phyloP scores from a whole-genome alignment of 2,113 vertebrate genomes.

The Aptenodytes forsteri region DNA sequence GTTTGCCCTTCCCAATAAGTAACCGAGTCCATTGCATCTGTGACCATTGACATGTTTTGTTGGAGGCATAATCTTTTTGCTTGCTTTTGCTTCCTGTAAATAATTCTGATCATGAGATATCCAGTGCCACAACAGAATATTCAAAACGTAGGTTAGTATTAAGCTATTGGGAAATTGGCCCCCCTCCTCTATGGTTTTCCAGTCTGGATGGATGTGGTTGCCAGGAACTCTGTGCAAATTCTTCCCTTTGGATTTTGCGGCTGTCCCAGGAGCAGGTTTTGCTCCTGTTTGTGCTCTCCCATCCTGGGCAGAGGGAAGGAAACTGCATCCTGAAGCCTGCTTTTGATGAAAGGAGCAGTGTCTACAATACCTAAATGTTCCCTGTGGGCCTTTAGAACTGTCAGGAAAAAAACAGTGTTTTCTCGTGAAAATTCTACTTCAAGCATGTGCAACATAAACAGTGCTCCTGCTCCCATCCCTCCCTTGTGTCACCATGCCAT shows the following conservation, averaged over 20 bases:
- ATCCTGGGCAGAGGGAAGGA: not conserved
- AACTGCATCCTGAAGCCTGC: not conserved
- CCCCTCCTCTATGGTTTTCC: not conserved
- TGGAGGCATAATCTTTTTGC: not conserved
- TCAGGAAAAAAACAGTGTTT: not conserved
- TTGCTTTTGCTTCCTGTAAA: not conserved
- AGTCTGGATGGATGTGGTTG: not conserved
- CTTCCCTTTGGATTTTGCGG: not conserved
- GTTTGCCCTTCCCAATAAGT: not conserved
- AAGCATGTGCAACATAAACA: not conserved
- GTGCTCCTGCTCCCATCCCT: not conserved
- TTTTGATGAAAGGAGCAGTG: not conserved
- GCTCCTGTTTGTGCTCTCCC: not conserved
- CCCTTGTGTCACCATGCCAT: not conserved
- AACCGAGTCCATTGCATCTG: not conserved
- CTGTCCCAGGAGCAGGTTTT: not conserved
- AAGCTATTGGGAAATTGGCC: not conserved
- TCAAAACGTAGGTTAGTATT: not conserved
- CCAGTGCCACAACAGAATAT: not conserved
- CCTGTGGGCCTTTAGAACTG: not conserved
- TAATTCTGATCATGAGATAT: not conserved
- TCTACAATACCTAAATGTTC: not conserved
- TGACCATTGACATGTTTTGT: not conserved
- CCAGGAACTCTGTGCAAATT: not conserved
- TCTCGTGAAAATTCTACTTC: not conserved